Evolutionary conservation across 2,888 invertebrate genomes (phyloP), one percentile per base, ranked within the genome.

Genomic region (Acronicta aceris): DNA sequence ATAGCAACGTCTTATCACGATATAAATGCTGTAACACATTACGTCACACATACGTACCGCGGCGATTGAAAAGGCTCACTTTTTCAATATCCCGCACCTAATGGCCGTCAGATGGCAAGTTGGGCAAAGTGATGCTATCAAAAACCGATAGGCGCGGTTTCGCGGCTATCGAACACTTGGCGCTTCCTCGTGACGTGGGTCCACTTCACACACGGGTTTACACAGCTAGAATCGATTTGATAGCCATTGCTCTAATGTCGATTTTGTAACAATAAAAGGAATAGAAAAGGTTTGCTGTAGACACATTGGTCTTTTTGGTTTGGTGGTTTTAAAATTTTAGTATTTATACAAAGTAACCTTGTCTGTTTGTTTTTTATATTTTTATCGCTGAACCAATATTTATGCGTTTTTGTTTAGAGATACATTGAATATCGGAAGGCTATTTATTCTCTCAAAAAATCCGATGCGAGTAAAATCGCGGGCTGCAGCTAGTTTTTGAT

Each of bases 41-140:
- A 75, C 75, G 69, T 70, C 62, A 76, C 71, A 79, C 78, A 78
- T 79, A 76, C 79, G 55, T 42, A 64, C 52, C 54, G 78, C 61
- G 79, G 79, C 79, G 80, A 85, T 83, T 83, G 85, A 79, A 75
- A 80, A 76, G 85, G 89, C 89, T 89, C 88, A 94, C 91, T 94
- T 94, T 94, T 94, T 94, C 94, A 94, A 94, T 94, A 94, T 93
- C 90, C 89, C 89, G 81, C 74, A 91, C 87, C 92, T 94, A 94
- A 94, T 94, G 94, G 93, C 89, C 89, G 86, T 81, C 94, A 94
- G 91, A 92, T 94, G 94, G 93, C 91, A 90, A 94, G 91, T 94
- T 94, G 87, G 89, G 88, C 86, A 93, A 94, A 94, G 94, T 93
- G 94, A 93, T 93, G 94, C 93, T 93, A 94, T 94, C 94, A 94